Conservation (phyloP, 2,888 invertebrate species). For the Diplazon laetatorius region DNA sequence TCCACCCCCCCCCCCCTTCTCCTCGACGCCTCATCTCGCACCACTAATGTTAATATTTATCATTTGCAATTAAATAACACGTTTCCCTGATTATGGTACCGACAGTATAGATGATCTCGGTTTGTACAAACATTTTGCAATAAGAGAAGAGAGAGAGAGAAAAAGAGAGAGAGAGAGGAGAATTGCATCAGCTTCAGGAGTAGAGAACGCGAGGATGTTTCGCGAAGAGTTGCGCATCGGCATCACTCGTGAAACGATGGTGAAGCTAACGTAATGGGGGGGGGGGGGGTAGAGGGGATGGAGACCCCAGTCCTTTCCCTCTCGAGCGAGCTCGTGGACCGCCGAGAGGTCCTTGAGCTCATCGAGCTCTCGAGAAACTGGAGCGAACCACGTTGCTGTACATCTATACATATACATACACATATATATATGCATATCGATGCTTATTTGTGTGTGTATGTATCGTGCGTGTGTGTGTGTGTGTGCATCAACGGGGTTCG, state of each 20-base stretch:
- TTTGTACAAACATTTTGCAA: slow-evolving; percentile 6
- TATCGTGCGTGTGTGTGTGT: neutral
- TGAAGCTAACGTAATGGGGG: slow-evolving; percentile 20
- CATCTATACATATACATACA: too few relatives aligned
- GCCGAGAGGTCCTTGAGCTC: slow-evolving; percentile 42
- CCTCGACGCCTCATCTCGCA: too few relatives aligned
- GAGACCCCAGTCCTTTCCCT: slow-evolving; percentile 51
- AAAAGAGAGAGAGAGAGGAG: slow-evolving; percentile 36
- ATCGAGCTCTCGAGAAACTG: slow-evolving; percentile 40
- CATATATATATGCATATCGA: too few relatives aligned
- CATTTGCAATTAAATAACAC: slow-evolving; percentile 43
- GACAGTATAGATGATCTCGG: neutral
- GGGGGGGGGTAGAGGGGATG: too few relatives aligned
- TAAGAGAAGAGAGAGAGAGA: slow-evolving; percentile 40
- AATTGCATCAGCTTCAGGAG: slow-evolving; percentile 41
- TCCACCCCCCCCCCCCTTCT: too few relatives aligned
- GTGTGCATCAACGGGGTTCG: neutral
- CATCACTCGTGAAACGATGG: slow-evolving; percentile 2
- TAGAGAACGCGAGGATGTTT: slow-evolving; percentile 20
- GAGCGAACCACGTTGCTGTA: slow-evolving; percentile 11
- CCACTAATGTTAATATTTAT: slow-evolving; percentile 49
- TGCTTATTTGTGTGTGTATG: too few relatives aligned
- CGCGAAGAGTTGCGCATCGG: slow-evolving; percentile 38
- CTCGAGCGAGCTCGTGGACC: neutral
- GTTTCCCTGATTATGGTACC: slow-evolving; percentile 4